Percentiles rank a stretch among this genome's conserved stretches.
These are phyloP conservation scores for Pipistrellus pygmaeus DNA, from an alignment of 2,797 vertebrate species.

Conservation along the genomic window DNA sequence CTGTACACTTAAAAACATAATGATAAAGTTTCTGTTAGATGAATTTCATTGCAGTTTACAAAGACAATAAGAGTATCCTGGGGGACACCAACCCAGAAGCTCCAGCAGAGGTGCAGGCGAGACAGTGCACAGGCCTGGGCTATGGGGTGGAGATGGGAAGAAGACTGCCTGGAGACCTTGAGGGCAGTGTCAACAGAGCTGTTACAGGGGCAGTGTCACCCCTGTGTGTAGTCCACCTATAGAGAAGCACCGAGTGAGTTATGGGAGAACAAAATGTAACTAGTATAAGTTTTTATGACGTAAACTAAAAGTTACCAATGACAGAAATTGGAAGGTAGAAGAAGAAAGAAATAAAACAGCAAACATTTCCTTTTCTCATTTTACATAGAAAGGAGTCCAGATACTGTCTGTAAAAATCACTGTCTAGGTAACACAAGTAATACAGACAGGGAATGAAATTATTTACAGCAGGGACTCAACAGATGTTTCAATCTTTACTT, in stretches of 20 bases:
- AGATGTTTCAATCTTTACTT: conserved; percentile 9
- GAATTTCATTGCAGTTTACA: background rate
- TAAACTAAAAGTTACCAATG: background rate
- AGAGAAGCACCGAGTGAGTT: background rate
- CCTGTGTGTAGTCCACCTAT: background rate
- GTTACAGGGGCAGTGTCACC: background rate
- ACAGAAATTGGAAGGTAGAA: background rate
- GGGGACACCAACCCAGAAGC: background rate
- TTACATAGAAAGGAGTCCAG: background rate
- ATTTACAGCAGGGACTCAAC: background rate
- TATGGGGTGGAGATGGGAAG: background rate
- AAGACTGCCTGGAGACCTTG: background rate
- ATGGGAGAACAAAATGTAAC: background rate
- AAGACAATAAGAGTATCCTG: background rate
- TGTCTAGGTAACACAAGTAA: background rate
- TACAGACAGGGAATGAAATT: background rate
- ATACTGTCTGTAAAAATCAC: background rate
- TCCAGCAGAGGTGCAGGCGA: background rate
- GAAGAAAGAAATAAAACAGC: background rate
- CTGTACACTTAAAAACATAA: background rate
- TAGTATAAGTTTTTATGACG: background rate
- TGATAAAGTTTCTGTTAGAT: background rate
- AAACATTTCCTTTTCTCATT: background rate
- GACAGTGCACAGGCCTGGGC: too few relatives aligned
- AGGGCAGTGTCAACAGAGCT: background rate